Evolutionary conservation across 2,888 invertebrate genomes (phyloP).

Genomic region (Leptinotarsa rubiginosa): DNA sequence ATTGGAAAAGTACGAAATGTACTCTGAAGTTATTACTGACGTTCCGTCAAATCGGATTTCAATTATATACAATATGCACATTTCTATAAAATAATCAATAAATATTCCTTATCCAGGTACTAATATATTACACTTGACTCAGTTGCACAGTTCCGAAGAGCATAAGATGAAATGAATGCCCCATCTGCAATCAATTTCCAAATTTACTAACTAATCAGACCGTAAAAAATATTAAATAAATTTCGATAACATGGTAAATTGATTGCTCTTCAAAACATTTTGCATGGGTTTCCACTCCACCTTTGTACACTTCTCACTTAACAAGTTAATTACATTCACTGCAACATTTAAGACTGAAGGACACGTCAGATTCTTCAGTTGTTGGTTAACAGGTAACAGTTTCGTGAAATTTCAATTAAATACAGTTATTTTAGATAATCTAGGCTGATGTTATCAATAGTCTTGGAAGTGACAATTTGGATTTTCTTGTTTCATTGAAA

Average conservation of each 20-base stretch:
- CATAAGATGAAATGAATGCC: constrained; percentile 17
- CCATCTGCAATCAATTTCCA: neutral
- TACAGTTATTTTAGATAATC: constrained; percentile 38
- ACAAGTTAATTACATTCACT: constrained; percentile 42
- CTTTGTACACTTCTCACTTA: constrained; percentile 34
- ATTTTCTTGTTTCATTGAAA: neutral
- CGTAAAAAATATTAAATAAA: neutral
- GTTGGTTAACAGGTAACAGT: constrained; percentile 46
- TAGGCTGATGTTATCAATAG: neutral
- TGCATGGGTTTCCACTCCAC: constrained; percentile 4
- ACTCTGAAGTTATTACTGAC: neutral
- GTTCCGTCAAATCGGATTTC: constrained; percentile 35
- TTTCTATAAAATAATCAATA: constrained; percentile 59
- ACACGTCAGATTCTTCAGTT: constrained; percentile 44
- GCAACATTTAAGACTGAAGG: constrained; percentile 36
- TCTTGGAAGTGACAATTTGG: neutral
- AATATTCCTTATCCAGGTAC: constrained; percentile 67
- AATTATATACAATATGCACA: constrained; percentile 63
- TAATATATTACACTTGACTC: constrained; percentile 65
- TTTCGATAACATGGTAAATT: neutral
- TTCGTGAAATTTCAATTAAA: constrained; percentile 32
- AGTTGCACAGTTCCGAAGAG: constrained; percentile 39
- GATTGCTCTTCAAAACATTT: neutral
- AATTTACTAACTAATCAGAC: neutral
- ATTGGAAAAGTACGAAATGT: neutral